Evolutionary conservation across 1,140 invertebrate genomes (phyloP), one percentile per base, ranked within the genome.

Genomic region (Gonatopus flavifemur): DNA sequence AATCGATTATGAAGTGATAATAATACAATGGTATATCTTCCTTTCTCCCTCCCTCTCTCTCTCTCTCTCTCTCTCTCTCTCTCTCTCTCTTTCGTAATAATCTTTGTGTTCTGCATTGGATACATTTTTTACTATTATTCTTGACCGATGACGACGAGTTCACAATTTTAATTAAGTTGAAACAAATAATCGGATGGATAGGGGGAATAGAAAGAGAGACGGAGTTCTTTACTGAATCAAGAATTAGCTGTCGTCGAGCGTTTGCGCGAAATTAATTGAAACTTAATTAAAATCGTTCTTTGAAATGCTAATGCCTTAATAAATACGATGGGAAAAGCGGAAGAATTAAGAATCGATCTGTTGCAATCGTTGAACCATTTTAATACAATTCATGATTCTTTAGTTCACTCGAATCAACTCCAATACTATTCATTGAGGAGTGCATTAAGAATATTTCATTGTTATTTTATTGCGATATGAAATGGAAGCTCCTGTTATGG

Each of bases 261-360:
- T 69, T 67, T 68, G 67, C 66, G 70, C 70, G 67, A 74, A 75
- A 75, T 77, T 75, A 75, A 78, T 78, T 78, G 71, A 76, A 66
- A 57, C 65, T 77, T 77, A 73, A 77, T 78, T 75, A 73, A 77
- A 74, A 64, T 72, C 63, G 62, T 69, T 74, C 76, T 78, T 78
- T 78, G 76, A 77, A 71, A 77, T 78, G 76, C 69, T 77, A 78
- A 78, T 78, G 66, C 68, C 47, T 70, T 66, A 67, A 70, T 69
- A 78, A 77, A 77, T 71, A 74, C 67, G 64, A n/a, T 63, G 61
- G 57, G 59, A 52, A n/a, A 33, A 35, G 30, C 42, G 37, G 43
- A 32, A 39, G 43, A 36, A 59, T 54, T 59, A 6, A 24, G 13
- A 22, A 22, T 18, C 33, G 39, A 7, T 28, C n/a, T 24, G 25